A percentile compares a stretch with the other conserved stretches of the same genome.
phyloP scores from a whole-genome alignment of 1,140 invertebrate genomes.

The Dendrolimus punctatus region DNA sequence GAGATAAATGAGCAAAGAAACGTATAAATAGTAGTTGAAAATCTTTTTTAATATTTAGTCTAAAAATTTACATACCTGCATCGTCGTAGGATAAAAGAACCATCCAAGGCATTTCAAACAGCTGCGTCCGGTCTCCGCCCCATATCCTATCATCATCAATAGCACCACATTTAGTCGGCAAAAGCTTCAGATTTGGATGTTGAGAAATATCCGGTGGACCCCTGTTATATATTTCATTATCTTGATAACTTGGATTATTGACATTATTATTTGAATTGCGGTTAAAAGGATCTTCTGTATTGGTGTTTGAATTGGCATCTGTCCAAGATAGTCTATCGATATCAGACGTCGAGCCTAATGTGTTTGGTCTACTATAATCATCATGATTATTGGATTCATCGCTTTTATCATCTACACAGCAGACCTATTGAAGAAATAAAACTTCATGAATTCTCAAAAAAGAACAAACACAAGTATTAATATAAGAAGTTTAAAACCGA shows the following conservation, averaged over 20 bases:
- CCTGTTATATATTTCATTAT: constrained; percentile 7
- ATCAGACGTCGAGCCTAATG: too few species aligned
- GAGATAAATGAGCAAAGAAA: too few species aligned
- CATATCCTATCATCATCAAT: constrained; percentile 64
- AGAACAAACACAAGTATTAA: too few species aligned
- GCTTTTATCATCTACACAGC: too few species aligned
- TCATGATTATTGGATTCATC: too few species aligned
- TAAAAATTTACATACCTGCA: constrained; percentile 35
- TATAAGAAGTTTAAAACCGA: too few species aligned
- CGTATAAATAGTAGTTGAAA: background rate
- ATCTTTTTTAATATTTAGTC: background rate
- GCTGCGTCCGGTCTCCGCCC: constrained; percentile 72
- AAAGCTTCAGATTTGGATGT: constrained; percentile 72
- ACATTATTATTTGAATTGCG: too few species aligned
- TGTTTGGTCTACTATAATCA: too few species aligned
- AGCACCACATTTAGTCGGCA: constrained; percentile 49
- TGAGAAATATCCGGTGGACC: constrained; percentile 59
- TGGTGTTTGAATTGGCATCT: background rate
- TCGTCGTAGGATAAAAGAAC: constrained; percentile 72
- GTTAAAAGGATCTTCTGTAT: background rate
- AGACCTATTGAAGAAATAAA: too few species aligned
- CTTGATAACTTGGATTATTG: background rate
- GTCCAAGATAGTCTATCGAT: too few species aligned
- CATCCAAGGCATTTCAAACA: constrained; percentile 81
- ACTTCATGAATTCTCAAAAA: too few species aligned